Base-by-base conservation (phyloP, 2,888 invertebrate genomes). In the Sarcophaga variegata region DNA sequence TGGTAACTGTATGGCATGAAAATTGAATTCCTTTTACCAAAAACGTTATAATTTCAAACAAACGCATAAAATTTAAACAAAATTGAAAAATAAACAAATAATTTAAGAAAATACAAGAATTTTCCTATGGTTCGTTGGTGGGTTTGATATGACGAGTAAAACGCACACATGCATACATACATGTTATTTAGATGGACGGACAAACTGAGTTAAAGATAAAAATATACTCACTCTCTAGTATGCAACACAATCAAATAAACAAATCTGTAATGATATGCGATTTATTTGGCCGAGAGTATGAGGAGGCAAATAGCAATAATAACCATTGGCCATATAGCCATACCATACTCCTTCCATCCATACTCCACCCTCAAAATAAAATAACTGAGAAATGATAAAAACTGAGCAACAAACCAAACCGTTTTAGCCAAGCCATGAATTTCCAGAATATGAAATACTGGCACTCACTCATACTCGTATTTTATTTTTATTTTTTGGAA, bases 401-500 rank as follows among this genome's bases (percentile, higher is more conserved):
- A 49, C 12, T 54, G 54, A 54, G 10, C 54, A 54, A 17, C 54
- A 12, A 54, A 17, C 8, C 37, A 6, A 10, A 37, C 10, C 1
- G 54, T 14, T 17, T 14, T 14, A 37, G 67, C 22, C 4, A 54
- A 25, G 70, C 37, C 10, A 67, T 78, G 72, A 47, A 74, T 45
- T 64, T 72, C 54, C 17, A 54, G 59, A 66, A 71, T 54, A 54
- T 54, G 54, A 82, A 77, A 62, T 60, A 83, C 54, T 54, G 45
- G 60, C 70, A 70, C 20, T 66, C 14, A 54, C 47, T 12, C 64
- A 54, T 54, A 71, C 77, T 5, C 22, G 54, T 71, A 22, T 71
- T n/a, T 20, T 70, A 54, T 14, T 83, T 64, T 78, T 66, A 17
- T 72, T 20, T 83, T 85, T 74, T 71, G 37, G 89, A 90, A 92